phyloP scores from a whole-genome alignment of 2,113 vertebrate species.

The Cynocephalus volans region DNA sequence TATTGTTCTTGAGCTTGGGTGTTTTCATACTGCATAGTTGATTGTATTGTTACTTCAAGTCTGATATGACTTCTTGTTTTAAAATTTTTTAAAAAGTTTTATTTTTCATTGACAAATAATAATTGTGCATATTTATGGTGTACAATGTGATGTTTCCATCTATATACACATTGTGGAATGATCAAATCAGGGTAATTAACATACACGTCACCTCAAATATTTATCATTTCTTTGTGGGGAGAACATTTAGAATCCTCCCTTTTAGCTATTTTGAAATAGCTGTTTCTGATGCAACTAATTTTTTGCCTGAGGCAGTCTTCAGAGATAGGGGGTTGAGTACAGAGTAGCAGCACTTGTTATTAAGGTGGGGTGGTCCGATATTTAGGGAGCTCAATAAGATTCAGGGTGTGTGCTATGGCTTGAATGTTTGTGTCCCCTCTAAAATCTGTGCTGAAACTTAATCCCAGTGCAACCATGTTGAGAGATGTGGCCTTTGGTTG shows the following conservation, averaged over 20 bases:
- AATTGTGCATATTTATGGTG: too few species aligned
- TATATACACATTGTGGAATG: too few species aligned
- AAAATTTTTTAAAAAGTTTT: too few species aligned
- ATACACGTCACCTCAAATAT: too few species aligned
- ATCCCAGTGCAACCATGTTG: neutral
- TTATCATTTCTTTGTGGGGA: too few species aligned
- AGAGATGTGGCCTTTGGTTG: neutral
- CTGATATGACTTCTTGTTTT: neutral
- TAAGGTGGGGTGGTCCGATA: neutral
- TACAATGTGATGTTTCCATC: too few species aligned
- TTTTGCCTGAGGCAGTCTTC: neutral
- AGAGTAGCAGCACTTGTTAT: neutral
- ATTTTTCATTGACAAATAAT: too few species aligned
- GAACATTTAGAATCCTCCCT: too few species aligned
- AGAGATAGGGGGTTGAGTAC: neutral
- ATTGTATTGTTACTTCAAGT: neutral
- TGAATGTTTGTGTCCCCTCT: neutral
- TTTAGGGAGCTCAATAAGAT: neutral
- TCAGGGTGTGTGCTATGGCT: neutral
- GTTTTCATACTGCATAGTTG: neutral
- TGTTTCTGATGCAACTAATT: neutral
- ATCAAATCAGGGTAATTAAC: too few species aligned
- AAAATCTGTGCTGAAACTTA: neutral
- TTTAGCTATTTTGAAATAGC: neutral
- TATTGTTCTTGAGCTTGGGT: conserved; percentile 37